Evolutionary conservation across 2,888 invertebrate species (phyloP), one percentile per base, ranked within the genome.

Genomic region (Eupithecia subfuscata): DNA sequence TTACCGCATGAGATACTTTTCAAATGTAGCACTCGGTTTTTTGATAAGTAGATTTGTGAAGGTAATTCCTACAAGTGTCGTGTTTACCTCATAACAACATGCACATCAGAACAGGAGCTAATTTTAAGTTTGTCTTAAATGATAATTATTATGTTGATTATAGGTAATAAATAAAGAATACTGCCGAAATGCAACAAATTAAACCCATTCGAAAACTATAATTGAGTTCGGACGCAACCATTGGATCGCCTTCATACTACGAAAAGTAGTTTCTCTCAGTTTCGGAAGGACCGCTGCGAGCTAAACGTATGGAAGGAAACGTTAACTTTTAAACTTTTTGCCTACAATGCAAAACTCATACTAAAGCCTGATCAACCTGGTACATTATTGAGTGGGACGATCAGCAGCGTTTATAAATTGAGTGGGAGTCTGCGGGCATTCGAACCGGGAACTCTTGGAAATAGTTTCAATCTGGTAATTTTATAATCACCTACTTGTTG

Each of bases 351-450:
- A 6, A 14, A 60, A 60, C 12, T 25, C 25, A 60, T 60, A 60
- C 25, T 25, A 14, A 60, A 12, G 25, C 60, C 60, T 14, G 14
- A 25, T 60, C 1, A 25, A 67, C n/a, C 11, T 40, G 18, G 5
- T 67, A 34, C 63, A 65, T 71, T 45, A 71, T 71, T 71, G 30
- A 65, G 30, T 14, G 30, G 30, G 64, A 25, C 40, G 65, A 65
- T 40, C 34, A 37, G 34, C 34, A n/a, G 18, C 11, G 64, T 7
- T 65, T 65, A n/a, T 22, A 40, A 40, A 40, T 56, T 56, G 60
- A 25, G 60, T 60, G 25, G 65, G 2, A 37, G 40, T 64, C 64
- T 64, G 64, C n/a, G 56, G 52, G n/a, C 52, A 18, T 18, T 16
- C 6, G 6, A 45, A 52, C 9, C 52, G 8, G 56, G 22, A 56